Conservation (phyloP, 2,113 vertebrate genomes). For the Chamaea fasciata region DNA sequence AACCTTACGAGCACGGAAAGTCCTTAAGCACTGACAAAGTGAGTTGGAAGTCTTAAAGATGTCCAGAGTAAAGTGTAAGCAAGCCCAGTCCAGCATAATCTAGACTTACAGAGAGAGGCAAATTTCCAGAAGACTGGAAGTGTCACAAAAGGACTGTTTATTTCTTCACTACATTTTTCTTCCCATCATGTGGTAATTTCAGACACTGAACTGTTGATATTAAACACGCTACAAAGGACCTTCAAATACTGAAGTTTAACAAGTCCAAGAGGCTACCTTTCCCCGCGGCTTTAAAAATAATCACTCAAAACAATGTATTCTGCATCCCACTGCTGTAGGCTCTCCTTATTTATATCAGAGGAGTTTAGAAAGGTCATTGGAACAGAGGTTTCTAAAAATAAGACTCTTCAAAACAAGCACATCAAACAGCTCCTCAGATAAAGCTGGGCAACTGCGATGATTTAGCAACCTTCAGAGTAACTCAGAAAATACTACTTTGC, state of each 20-base stretch:
- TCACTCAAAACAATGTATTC: constrained; percentile 40
- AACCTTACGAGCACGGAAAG: background rate
- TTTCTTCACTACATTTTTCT: background rate
- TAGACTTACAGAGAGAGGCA: background rate
- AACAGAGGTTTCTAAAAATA: constrained; percentile 62
- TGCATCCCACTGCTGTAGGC: constrained; percentile 23
- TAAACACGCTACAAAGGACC: background rate
- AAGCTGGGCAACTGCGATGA: constrained; percentile 10
- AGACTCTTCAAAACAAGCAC: constrained; percentile 56
- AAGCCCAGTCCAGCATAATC: background rate
- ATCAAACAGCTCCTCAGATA: constrained; percentile 54
- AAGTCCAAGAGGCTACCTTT: constrained; percentile 13
- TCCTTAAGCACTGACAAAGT: background rate
- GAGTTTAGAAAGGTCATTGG: constrained; percentile 48
- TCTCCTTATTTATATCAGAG: constrained; percentile 48
- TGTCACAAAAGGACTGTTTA: background rate
- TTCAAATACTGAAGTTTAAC: background rate
- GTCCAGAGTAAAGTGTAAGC: background rate
- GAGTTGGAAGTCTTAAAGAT: background rate
- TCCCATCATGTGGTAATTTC: background rate
- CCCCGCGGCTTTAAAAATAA: constrained; percentile 36
- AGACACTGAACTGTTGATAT: background rate
- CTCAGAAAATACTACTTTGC: background rate
- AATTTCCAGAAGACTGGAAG: background rate
- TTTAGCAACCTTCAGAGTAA: background rate